Percentiles rank a stretch among this genome's conserved stretches.
These are phyloP conservation scores for Psilanteris sp. DNA, from an alignment of 1,140 invertebrate genomes.

Conservation along the genomic window DNA sequence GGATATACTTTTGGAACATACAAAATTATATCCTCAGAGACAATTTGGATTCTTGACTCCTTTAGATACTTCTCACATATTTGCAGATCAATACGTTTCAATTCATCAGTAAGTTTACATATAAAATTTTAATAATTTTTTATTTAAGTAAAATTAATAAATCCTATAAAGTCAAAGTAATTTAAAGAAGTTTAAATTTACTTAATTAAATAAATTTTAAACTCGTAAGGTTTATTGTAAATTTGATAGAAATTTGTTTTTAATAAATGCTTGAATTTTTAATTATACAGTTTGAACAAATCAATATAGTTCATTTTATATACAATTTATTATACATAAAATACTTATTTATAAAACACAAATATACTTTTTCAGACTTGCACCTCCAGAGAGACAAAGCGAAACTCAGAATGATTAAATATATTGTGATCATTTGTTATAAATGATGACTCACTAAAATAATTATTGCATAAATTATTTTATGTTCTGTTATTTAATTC, in stretches of 20 bases:
- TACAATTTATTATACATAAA: no score
- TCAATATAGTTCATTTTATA: no score
- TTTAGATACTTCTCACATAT: constrained; percentile 83
- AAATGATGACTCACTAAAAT: not conserved
- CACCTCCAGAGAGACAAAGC: constrained; percentile 57
- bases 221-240: no score
- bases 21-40: constrained; percentile 80
- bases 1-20: constrained; percentile 84
- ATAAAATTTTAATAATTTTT: not conserved
- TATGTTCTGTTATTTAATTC: constrained; percentile 31
- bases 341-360: no score
- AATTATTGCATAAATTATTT: constrained; percentile 6
- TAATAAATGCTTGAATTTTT: no score
- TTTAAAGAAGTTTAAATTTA: no score
- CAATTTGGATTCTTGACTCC: constrained; percentile 90
- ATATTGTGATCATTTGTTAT: not conserved
- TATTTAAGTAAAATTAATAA: no score
- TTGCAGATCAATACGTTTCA: constrained; percentile 78
- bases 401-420: constrained; percentile 2
- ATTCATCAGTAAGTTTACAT: constrained; percentile 79
- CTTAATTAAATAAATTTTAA: no score
- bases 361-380: constrained; percentile 57
- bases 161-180: no score
- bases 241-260: no score
- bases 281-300: no score